A percentile compares a stretch with the other conserved stretches of the same genome.
Conservation (phyloP, 2,888 invertebrate species). For the Leptinotarsa peninsularis region DNA sequence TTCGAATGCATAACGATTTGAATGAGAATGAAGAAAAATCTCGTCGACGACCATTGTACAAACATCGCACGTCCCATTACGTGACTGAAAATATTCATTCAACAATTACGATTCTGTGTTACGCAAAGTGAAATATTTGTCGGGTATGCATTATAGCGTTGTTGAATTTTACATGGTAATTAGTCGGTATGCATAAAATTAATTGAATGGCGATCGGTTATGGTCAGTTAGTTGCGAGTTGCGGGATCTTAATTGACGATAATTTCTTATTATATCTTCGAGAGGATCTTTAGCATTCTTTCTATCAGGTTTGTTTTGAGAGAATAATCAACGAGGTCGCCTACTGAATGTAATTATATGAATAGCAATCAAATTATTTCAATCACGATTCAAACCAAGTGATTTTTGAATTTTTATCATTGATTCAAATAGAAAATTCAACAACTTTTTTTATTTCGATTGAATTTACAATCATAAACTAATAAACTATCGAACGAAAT, state of each 20-base stretch:
- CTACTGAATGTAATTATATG: no score
- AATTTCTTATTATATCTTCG: background rate
- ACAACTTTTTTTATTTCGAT: no score
- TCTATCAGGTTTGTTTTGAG: background rate
- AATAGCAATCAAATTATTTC: no score
- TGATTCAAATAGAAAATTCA: no score
- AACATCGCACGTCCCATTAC: slow-evolving; percentile 21
- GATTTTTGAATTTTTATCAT: no score
- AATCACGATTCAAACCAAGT: no score
- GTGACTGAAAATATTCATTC: slow-evolving; percentile 29
- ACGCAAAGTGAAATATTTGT: slow-evolving; percentile 24
- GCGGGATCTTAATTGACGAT: slow-evolving; percentile 5
- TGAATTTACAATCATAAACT: no score
- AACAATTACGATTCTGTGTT: slow-evolving; percentile 27
- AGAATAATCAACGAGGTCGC: no score
- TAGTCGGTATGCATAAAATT: slow-evolving; percentile 26
- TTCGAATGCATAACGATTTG: background rate
- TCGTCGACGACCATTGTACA: slow-evolving; percentile 12
- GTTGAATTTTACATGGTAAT: slow-evolving; percentile 26
- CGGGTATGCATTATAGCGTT: slow-evolving; percentile 15
- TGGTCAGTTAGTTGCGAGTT: background rate
- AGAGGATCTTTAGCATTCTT: background rate
- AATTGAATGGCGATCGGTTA: slow-evolving; percentile 21
- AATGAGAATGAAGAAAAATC: slow-evolving; percentile 21
- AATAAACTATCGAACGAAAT: no score